A percentile compares a stretch with the other conserved stretches of the same genome.
Evolutionary conservation across 1,140 invertebrate genomes (phyloP).

Genomic region (Aethina tumida): DNA sequence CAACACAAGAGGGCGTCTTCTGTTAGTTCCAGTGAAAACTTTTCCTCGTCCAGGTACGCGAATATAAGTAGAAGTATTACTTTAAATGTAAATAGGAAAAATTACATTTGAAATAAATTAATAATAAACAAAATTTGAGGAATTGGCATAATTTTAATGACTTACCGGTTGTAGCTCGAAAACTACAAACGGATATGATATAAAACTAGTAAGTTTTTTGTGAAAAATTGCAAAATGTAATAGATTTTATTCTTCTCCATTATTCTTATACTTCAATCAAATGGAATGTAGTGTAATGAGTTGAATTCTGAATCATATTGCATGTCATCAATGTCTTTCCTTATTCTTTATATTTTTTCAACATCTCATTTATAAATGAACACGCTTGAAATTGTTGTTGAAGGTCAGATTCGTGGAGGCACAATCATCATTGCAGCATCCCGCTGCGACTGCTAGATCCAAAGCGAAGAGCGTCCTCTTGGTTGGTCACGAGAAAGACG

Average conservation of each 20-base stretch:
- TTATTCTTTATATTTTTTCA: slow-evolving; percentile 1
- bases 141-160: no score
- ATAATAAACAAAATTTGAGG: no score
- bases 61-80: no score
- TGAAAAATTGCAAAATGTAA: no score
- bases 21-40: slow-evolving; percentile 81
- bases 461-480: slow-evolving; percentile 68
- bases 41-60: slow-evolving; percentile 62
- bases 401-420: slow-evolving; percentile 69
- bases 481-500: slow-evolving; percentile 79
- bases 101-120: no score
- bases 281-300: background rate
- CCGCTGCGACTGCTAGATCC: slow-evolving; percentile 64
- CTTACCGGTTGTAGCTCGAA: no score
- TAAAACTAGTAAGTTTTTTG: no score
- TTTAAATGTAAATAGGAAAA: no score
- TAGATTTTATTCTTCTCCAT: no score
- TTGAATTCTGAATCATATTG: background rate
- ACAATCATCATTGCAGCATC: slow-evolving; percentile 63
- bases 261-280: background rate
- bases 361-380: background rate
- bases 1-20: slow-evolving; percentile 67
- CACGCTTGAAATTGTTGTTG: slow-evolving; percentile 31
- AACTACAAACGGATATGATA: no score
- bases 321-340: background rate